A percentile compares a stretch with the other conserved stretches of the same genome.
phyloP scores from a whole-genome alignment of 2,888 invertebrate species.

The Nebria salina region DNA sequence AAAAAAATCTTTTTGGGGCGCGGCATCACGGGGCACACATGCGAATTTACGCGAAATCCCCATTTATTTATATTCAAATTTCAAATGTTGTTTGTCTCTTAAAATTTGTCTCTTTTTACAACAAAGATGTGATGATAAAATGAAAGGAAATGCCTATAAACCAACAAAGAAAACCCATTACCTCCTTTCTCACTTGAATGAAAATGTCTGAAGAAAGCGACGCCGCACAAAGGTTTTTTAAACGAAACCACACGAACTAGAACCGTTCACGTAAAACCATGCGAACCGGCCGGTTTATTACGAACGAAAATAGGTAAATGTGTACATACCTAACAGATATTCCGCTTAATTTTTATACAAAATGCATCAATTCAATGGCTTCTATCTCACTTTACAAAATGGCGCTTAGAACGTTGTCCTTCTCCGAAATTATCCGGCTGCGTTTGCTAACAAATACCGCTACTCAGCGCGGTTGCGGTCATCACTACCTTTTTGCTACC shows the following conservation, averaged over 20 bases:
- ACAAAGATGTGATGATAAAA: constrained; percentile 63
- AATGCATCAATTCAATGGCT: constrained; percentile 53
- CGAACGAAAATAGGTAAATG: not conserved
- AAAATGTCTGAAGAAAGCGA: not conserved
- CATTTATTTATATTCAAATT: constrained; percentile 45
- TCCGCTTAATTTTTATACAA: constrained; percentile 27
- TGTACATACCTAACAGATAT: constrained; percentile 4
- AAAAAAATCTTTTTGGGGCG: constrained; percentile 26
- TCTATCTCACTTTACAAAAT: constrained; percentile 66
- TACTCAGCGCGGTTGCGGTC: constrained; percentile 13
- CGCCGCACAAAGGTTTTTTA: constrained; percentile 20
- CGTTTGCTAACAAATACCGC: not conserved
- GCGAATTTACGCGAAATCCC: not conserved
- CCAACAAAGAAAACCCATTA: constrained; percentile 63
- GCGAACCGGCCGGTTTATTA: constrained; percentile 6
- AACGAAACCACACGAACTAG: constrained; percentile 16
- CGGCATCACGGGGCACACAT: constrained; percentile 6
- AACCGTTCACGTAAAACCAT: not conserved
- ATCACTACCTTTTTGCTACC: not conserved
- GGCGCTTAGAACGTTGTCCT: constrained; percentile 61
- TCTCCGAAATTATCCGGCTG: constrained; percentile 7
- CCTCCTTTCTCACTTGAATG: constrained; percentile 58
- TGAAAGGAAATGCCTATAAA: constrained; percentile 63
- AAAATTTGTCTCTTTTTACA: constrained; percentile 63
- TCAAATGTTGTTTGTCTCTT: constrained; percentile 56